phyloP scores from a whole-genome alignment of 2,113 vertebrate genomes.

The Mormyrus iriodes region DNA sequence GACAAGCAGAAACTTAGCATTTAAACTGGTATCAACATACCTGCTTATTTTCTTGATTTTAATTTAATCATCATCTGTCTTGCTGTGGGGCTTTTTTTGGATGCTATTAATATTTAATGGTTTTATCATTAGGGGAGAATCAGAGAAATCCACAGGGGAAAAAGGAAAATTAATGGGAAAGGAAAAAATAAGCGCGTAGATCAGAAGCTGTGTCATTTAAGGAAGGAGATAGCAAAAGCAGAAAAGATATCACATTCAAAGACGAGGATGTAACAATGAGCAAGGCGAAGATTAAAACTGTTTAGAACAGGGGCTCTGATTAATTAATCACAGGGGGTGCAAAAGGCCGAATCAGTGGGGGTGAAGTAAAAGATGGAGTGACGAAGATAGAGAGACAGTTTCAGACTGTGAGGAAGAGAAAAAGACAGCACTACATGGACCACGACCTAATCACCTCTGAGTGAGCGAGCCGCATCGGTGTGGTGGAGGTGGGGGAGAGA shows the following conservation, averaged over 20 bases:
- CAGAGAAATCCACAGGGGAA: background rate
- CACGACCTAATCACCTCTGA: background rate
- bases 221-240: background rate
- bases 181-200: background rate
- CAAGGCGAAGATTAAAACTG: background rate
- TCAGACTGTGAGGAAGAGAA: background rate
- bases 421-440: background rate
- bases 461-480: background rate
- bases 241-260: background rate
- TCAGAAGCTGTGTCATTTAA: background rate
- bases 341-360: background rate
- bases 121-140: constrained; percentile 1
- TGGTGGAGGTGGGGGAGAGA: constrained; percentile 32
- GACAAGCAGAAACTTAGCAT: background rate
- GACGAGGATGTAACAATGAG: background rate
- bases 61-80: background rate
- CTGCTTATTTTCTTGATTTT: background rate
- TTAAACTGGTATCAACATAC: background rate
- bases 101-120: constrained; percentile 14
- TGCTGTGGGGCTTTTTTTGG: background rate
- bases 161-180: background rate
- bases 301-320: background rate
- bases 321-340: background rate
- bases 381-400: background rate
- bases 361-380: background rate